These are phyloP conservation scores for Caenorhabditis becei DNA, from an alignment of 2,888 invertebrate genomes.

Conservation along the genomic window DNA sequence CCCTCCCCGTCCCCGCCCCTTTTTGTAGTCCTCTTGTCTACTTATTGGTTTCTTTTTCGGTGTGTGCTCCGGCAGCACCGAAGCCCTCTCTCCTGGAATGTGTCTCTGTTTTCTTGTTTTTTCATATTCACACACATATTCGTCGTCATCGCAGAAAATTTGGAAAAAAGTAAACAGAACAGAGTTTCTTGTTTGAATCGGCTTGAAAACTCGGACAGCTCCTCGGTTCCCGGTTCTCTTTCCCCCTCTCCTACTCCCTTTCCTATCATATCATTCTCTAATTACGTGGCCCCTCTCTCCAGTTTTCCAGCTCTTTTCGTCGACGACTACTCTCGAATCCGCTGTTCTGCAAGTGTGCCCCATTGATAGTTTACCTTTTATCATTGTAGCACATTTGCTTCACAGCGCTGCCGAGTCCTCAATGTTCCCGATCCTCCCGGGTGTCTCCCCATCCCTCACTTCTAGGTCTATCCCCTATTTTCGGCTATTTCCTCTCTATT, in stretches of 20 bases:
- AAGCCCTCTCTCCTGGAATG: slow-evolving; percentile 23
- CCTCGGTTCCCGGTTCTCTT: slow-evolving; percentile 4
- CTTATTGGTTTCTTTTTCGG: slow-evolving; percentile 19
- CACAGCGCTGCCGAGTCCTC: too few relatives aligned
- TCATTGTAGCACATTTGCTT: too few relatives aligned
- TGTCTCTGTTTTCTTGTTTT: slow-evolving; percentile 22
- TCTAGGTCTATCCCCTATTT: slow-evolving; percentile 7
- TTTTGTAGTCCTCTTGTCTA: slow-evolving; percentile 48
- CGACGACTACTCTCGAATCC: slow-evolving; percentile 7
- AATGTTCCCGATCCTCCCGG: not conserved
- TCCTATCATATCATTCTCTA: slow-evolving; percentile 47
- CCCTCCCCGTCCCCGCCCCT: slow-evolving; percentile 4
- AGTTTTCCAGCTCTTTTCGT: slow-evolving; percentile 17
- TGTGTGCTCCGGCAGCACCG: not conserved
- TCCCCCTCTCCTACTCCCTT: slow-evolving; percentile 18
- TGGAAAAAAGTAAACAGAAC: slow-evolving; percentile 40
- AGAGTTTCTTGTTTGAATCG: slow-evolving; percentile 10
- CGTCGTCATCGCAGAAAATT: too few relatives aligned
- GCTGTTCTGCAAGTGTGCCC: not conserved
- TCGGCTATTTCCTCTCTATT: not conserved
- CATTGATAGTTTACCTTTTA: too few relatives aligned
- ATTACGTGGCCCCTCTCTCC: slow-evolving; percentile 38
- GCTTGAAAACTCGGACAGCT: slow-evolving; percentile 2
- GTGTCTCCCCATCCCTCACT: slow-evolving; percentile 1
- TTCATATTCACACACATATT: slow-evolving; percentile 18